Percentiles rank a stretch among this genome's conserved stretches.
Conservation (phyloP, 2,797 vertebrate species). For the Lepidocolaptes lacrymiger region DNA sequence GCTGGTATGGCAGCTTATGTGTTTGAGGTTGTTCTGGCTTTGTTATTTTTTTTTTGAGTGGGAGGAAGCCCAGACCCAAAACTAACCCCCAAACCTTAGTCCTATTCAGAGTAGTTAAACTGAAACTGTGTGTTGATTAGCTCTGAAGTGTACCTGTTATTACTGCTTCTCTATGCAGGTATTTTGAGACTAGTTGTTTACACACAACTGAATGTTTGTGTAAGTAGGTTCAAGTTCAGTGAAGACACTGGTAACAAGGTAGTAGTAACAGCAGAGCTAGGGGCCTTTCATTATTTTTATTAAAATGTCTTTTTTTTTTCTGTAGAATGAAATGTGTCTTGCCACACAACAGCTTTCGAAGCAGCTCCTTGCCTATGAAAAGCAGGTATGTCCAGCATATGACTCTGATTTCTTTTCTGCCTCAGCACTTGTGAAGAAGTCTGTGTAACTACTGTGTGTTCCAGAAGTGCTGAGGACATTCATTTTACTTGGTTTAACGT, state of each 20-base stretch:
- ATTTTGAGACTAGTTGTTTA: neutral
- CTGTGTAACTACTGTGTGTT: neutral
- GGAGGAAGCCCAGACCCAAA: neutral
- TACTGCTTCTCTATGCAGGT: neutral
- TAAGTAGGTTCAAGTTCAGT: neutral
- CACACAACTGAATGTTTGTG: neutral
- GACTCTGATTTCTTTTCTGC: neutral
- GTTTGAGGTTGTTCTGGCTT: neutral
- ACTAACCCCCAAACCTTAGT: neutral
- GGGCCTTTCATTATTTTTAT: neutral
- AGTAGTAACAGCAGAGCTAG: neutral
- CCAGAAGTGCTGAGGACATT: neutral
- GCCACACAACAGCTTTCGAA: conserved; percentile 94
- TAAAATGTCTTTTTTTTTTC: conserved; percentile 24
- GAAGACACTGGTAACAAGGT: neutral
- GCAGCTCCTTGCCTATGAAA: conserved; percentile 94
- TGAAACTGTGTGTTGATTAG: neutral
- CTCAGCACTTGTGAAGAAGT: neutral
- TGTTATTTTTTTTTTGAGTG: neutral
- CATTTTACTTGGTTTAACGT: neutral
- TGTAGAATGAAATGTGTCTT: conserved; percentile 96
- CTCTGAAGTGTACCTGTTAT: neutral
- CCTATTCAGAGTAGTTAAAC: neutral
- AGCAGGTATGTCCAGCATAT: conserved; percentile 83
- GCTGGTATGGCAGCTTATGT: accelerated